phyloP scores from a whole-genome alignment of 2,113 vertebrate species.

The Myanophis thanlyinensis region DNA sequence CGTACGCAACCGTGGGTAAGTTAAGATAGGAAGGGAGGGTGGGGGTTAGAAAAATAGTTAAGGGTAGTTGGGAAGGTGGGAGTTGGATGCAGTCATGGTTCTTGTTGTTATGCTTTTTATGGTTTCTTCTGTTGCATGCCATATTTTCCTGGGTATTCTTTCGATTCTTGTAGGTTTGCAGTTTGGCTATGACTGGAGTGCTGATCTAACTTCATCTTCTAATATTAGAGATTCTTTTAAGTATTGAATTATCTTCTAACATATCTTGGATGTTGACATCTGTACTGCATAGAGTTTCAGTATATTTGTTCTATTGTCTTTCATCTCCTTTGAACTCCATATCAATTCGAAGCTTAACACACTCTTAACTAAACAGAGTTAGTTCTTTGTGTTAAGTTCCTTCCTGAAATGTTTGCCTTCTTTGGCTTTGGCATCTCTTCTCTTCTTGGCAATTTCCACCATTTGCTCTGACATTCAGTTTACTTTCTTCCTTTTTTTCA shows the following conservation, averaged over 20 bases:
- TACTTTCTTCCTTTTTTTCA: background rate
- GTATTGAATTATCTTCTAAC: background rate
- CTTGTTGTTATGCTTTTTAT: too few species aligned
- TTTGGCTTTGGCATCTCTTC: background rate
- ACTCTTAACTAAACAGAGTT: too few species aligned
- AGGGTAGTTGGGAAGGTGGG: too few species aligned
- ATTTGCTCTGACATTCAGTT: background rate
- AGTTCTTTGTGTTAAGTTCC: background rate
- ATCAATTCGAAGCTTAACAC: background rate
- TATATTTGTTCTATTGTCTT: background rate
- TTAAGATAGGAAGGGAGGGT: too few species aligned
- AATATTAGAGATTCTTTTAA: background rate
- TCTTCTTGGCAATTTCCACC: background rate
- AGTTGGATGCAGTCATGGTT: too few species aligned
- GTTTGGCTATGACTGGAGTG: background rate
- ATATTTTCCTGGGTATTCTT: background rate
- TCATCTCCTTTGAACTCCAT: background rate
- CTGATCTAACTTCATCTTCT: background rate
- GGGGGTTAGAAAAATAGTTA: too few species aligned
- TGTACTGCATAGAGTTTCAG: background rate
- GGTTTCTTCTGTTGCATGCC: background rate
- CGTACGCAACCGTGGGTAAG: too few species aligned
- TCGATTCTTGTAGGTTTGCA: background rate
- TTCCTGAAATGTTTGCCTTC: background rate
- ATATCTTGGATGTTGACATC: background rate